Evolutionary conservation across 2,113 vertebrate species (phyloP), one percentile per base, ranked within the genome.

Genomic region (Apus apus): DNA sequence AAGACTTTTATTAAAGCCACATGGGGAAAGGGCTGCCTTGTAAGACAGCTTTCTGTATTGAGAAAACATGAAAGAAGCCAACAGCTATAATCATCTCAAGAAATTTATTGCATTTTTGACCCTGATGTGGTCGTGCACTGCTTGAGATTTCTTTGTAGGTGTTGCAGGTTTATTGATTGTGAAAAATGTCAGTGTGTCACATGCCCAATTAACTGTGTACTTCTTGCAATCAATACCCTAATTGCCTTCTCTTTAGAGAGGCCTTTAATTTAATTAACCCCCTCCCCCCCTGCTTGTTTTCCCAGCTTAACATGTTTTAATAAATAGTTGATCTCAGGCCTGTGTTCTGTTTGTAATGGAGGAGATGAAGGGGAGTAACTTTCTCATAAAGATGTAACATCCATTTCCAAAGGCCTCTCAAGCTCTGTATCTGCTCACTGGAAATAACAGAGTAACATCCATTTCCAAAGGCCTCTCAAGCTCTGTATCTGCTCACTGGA

Each of bases 181-280:
- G 56, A 92, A 85, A 93, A 97, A 97, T 96, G 96, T 96, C 97
- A 96, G 88, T 93, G 96, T 96, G 97, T 96, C 96, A 91, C 95
- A 96, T 94, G 94, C 86, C 92, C 88, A 97, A 97, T 97, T 97
- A 97, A 93, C 95, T 93, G 88, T 82, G 90, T 86, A 93, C 78
- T 93, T 91, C 96, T 96, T 89, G 84, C 94, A 92, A 97, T 97
- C 97, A 96, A 97, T 97, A 93, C 34, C 73, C 76, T 97, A 97
- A 97, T 97, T 96, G 93, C 64, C 82, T 94, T 92, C 88, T 95
- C 86, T 96, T 97, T 97, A 96, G 94, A 94, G 92, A 91, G 87
- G 93, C 81, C 86, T 91, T 94, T 97, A 95, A 97, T 97, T 95
- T 96, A 97, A 97, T 97, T 97, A 97, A 86, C 88, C 89, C 88